phyloP scores from a whole-genome alignment of 2,797 vertebrate genomes.

The Lithobates pipiens region DNA sequence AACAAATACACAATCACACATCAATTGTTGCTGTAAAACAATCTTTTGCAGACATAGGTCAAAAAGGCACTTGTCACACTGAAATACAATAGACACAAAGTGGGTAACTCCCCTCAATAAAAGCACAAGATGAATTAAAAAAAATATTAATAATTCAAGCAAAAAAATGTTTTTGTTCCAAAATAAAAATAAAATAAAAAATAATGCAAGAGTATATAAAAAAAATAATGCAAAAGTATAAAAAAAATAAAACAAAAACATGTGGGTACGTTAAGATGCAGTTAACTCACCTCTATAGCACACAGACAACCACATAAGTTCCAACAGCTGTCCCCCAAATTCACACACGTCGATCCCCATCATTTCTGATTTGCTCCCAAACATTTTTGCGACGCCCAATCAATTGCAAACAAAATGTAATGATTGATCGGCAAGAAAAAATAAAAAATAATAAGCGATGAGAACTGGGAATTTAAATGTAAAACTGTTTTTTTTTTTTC shows the following conservation, averaged over 20 bases:
- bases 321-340: conserved; percentile 86
- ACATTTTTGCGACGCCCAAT: conserved; percentile 67
- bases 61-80: too few species aligned
- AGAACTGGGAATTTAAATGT: background rate
- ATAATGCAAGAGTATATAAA: too few species aligned
- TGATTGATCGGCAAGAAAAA: conserved; percentile 1
- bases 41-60: too few species aligned
- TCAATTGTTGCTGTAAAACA: too few species aligned
- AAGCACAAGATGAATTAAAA: too few species aligned
- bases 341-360: conserved; percentile 91
- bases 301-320: conserved; percentile 90
- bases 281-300: conserved; percentile 90
- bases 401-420: conserved; percentile 33
- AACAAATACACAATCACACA: too few species aligned
- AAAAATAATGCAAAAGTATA: background rate
- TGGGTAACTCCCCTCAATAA: too few species aligned
- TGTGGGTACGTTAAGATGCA: background rate
- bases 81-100: too few species aligned
- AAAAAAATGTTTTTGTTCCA: background rate
- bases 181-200: background rate
- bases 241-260: background rate
- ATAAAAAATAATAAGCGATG: background rate
- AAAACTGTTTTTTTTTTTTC: background rate
- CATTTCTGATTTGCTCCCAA: conserved; percentile 78
- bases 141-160: too few species aligned